Evolutionary conservation across 2,113 vertebrate species (phyloP), one percentile per base, ranked within the genome.

Genomic region (Jacana jacana): DNA sequence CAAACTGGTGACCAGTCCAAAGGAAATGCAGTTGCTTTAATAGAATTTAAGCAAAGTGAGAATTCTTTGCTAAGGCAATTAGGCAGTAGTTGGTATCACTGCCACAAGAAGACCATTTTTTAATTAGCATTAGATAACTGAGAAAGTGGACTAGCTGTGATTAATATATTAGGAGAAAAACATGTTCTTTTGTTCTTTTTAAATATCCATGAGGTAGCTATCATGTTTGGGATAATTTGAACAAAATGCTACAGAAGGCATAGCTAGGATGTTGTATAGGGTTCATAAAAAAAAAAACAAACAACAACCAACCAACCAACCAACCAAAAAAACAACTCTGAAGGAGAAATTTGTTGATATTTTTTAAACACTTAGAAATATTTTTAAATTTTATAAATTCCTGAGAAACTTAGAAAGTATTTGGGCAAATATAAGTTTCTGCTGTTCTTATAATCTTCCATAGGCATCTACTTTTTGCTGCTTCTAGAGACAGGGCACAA

Each of bases 391-490:
- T 86, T 61, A 72, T 13, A 64, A 87, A 84, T 65, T 65, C 16
- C 22, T 60, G 13, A 51, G 10, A 2, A 78, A 54, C 1, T 70
- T 70, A 39, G 11, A 7, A 63, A 70, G 35, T 51, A 31, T 33
- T 11, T 40, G 2, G 7, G 18, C 5, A 5, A 70, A 81, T 1
- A 6, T n/a, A 15, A n/a, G 4, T 5, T 65, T 73, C 2, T 66
- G 35, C 17, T 5, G 1, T 66, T 85, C 14, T 61, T 44, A 16
- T 12, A 31, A 11, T 71, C 9, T 57, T 49, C 46, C 23, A 49
- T 3, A 9, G 18, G 4, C 4, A 40, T 18, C 31, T 78, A 51
- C 6, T 8, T 33, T 84, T 83, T 54, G 7, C 28, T 51, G 0
- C 39, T 85, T 85, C 9, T 61, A 42, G 33, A 69, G 17, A 48